Base-by-base conservation (phyloP, 2,113 vertebrate genomes). In the Coregonus clupeaformis region DNA sequence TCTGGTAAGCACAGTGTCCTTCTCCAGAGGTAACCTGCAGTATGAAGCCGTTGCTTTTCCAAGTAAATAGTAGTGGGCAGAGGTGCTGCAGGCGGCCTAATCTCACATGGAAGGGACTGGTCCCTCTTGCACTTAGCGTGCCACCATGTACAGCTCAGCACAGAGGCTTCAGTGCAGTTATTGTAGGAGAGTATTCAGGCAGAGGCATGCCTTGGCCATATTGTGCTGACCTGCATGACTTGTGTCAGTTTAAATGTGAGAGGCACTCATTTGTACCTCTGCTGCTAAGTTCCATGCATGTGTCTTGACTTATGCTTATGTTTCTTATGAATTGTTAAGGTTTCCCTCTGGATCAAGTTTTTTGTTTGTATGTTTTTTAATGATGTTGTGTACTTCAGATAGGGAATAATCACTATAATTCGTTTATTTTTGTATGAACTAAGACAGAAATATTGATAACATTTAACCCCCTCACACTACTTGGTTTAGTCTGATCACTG, bases 351-450 rank as follows among this genome's bases (percentile, higher is more conserved):
- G 68, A 76, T 84, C 42, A 76, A 12, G 79, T 84, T 84, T 32
- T 78, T 55, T 82, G 47, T 74, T 83, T 42, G 36, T 36, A 36
- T 68, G n/a, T 66, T 20, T 74, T 75, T 76, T 77, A 9, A 18
- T 42, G 2, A 24, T 36, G 16, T 73, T 68, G 64, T 89, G 78
- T 89, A 88, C 72, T 72, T 85, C 78, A 68, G 36, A 84, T 69
- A 66, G 75, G 72, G 25, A 87, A 82, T 18, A 73, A 76, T 86
- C 85, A 84, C 87, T 87, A 87, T 85, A 85, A 77, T 80, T 83
- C 84, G 87, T 87, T 90, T 91, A 89, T 92, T 91, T 90, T 91
- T 89, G 72, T 90, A 90, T 83, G 74, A 82, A 42, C 84, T 77
- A 71, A 82, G 73, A 42, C 82, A 86, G 74, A 77, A 82, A 84